Base-by-base conservation (phyloP, 2,113 vertebrate genomes). In the Rattus rattus region DNA sequence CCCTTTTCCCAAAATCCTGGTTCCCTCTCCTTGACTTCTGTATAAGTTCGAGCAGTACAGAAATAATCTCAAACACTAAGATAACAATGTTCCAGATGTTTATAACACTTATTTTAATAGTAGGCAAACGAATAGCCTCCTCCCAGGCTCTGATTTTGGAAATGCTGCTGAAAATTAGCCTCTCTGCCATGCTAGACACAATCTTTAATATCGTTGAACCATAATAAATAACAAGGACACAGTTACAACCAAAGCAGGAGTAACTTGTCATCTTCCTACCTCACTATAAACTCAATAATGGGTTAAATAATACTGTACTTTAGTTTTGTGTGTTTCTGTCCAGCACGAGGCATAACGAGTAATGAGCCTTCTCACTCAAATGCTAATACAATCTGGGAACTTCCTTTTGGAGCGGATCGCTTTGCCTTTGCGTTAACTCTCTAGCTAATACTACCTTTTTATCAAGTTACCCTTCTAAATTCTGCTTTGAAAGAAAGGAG, bases 231-330 rank as follows among this genome's bases (percentile, higher is more conserved):
- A 9, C 19, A 92, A 77, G 59, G 5, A 88, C 22, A 52, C 19
- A 75, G 13, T 75, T 36, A 79, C 10, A 61, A 91, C 22, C 56
- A 79, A 90, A 5, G 93, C 4, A 90, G 87, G 96, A 85, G 56
- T 65, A 88, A 95, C 92, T 19, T 76, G 10, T 95, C 26, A 81
- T 94, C 13, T 43, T 94, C 75, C 91, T 7, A 77, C 7, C 13
- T 61, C 0, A 92, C 14, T 54, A 30, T 26, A 75, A 73, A 13
- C 30, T 87, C 92, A 86, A 5, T 92, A 96, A 96, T 30, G 4
- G n/a, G 10, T 90, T 90, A 94, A 88, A 43, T 97, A 97, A 96
- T 83, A 94, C 87, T 43, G 12, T 17, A 84, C 80, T 85, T 81
- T 96, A 39, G 5, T 65, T 94, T 96, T 95, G 73, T 30, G 24